These are phyloP conservation scores for Drosophila picticornis DNA, from an alignment of 2,888 invertebrate genomes.

Conservation along the genomic window DNA sequence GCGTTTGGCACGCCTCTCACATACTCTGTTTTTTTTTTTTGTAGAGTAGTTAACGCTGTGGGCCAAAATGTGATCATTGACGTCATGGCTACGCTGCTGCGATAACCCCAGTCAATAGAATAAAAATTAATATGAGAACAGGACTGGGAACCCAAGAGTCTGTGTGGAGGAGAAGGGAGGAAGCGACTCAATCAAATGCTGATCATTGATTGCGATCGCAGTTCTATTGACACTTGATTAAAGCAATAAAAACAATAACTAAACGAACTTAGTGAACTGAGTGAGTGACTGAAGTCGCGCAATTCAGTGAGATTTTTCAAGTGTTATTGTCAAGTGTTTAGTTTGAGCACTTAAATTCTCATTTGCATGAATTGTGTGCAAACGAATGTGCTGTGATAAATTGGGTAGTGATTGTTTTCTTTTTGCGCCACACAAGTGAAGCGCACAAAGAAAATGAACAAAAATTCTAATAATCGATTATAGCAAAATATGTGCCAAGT, in stretches of 20 bases:
- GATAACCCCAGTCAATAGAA: slow-evolving; percentile 58
- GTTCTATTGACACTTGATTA: slow-evolving; percentile 31
- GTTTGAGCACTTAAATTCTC: slow-evolving; percentile 10
- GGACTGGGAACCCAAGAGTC: neutral
- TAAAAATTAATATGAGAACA: neutral
- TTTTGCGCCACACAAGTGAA: neutral
- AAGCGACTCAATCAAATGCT: slow-evolving; percentile 4
- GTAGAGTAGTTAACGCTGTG: neutral
- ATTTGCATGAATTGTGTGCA: slow-evolving; percentile 38
- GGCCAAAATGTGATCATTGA: slow-evolving; percentile 52
- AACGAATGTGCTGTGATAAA: slow-evolving; percentile 28
- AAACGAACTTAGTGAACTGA: slow-evolving; percentile 1
- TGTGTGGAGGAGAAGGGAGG: neutral
- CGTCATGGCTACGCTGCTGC: slow-evolving; percentile 49
- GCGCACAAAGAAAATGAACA: neutral
- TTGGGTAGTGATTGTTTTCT: neutral
- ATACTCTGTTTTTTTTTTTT: slow-evolving; percentile 8
- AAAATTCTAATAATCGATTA: neutral
- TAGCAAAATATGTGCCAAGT: neutral
- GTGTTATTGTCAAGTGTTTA: slow-evolving; percentile 39
- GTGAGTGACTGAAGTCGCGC: neutral
- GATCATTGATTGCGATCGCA: slow-evolving; percentile 18
- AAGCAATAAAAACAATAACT: slow-evolving; percentile 20
- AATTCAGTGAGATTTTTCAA: slow-evolving; percentile 21
- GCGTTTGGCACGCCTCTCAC: neutral